Conservation (phyloP, 2,113 vertebrate species). For the Oxygymnocypris stewartii region DNA sequence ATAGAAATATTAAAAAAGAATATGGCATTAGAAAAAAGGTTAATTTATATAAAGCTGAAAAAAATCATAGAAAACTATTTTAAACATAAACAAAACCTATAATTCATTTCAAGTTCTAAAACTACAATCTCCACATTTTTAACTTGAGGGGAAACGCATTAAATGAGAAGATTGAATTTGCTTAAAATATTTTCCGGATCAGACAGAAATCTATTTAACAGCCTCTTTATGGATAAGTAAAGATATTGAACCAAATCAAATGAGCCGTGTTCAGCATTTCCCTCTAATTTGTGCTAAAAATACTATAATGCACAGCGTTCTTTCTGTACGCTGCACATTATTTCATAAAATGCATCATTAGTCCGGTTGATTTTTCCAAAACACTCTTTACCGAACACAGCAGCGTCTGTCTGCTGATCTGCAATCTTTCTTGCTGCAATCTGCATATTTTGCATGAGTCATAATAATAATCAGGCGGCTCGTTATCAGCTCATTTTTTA, state of each 20-base stretch:
- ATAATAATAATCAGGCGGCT: conserved; percentile 5
- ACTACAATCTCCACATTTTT: neutral
- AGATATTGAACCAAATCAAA: neutral
- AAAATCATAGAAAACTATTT: too few species aligned
- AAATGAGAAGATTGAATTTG: neutral
- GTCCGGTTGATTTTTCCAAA: neutral
- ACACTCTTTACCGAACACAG: neutral
- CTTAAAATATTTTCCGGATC: neutral
- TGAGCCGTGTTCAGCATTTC: neutral
- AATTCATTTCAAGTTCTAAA: too few species aligned
- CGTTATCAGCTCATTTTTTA: neutral
- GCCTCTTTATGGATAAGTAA: neutral
- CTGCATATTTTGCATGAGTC: conserved; percentile 24
- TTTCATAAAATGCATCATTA: conserved; percentile 19
- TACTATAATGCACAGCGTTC: neutral
- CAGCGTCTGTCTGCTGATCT: neutral
- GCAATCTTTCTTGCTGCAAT: conserved; percentile 13
- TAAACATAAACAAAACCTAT: neutral
- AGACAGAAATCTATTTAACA: neutral
- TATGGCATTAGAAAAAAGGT: too few species aligned
- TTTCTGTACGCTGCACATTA: neutral
- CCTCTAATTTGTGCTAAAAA: neutral
- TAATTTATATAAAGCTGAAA: too few species aligned
- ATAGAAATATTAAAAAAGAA: neutral
- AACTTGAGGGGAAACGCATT: neutral